Evolutionary conservation across 2,888 invertebrate species (phyloP).

Genomic region (Falcaria lacertinaria): DNA sequence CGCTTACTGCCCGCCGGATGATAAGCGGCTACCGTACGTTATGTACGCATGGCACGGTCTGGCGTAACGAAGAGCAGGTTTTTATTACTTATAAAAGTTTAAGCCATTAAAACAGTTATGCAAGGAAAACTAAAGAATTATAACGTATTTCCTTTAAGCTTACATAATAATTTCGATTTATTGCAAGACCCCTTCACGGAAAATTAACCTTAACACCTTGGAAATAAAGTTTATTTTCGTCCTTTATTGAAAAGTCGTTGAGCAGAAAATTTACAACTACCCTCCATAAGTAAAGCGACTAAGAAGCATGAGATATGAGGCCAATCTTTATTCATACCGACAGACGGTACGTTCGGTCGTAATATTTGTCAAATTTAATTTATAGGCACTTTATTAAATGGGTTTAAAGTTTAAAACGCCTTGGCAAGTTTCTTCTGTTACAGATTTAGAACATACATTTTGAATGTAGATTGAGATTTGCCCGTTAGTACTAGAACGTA

Average conservation of each 20-base stretch:
- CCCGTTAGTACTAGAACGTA: too few species aligned
- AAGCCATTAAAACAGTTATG: constrained; percentile 19
- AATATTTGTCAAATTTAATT: constrained; percentile 56
- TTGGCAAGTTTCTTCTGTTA: neutral
- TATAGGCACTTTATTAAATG: constrained; percentile 14
- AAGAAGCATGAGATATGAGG: constrained; percentile 55
- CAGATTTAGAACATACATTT: neutral
- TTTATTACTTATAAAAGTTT: constrained; percentile 9
- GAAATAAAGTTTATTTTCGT: constrained; percentile 9
- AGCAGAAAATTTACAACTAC: constrained; percentile 59
- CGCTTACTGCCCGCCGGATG: too few species aligned
- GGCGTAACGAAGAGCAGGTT: constrained; percentile 3
- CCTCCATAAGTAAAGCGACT: constrained; percentile 60
- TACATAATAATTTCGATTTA: constrained; percentile 27
- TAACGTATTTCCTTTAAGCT: constrained; percentile 7
- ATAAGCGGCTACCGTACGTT: too few species aligned
- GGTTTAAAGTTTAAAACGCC: constrained; percentile 15
- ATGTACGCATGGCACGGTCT: too few species aligned
- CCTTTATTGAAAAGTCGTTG: constrained; percentile 16
- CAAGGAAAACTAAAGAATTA: constrained; percentile 1
- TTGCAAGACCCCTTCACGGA: constrained; percentile 3
- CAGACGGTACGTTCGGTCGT: constrained; percentile 32
- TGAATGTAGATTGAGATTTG: too few species aligned
- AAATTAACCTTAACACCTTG: constrained; percentile 1
- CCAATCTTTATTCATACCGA: constrained; percentile 60